Base-by-base conservation (phyloP, 2,888 invertebrate species). In the Nebria brevicollis region DNA sequence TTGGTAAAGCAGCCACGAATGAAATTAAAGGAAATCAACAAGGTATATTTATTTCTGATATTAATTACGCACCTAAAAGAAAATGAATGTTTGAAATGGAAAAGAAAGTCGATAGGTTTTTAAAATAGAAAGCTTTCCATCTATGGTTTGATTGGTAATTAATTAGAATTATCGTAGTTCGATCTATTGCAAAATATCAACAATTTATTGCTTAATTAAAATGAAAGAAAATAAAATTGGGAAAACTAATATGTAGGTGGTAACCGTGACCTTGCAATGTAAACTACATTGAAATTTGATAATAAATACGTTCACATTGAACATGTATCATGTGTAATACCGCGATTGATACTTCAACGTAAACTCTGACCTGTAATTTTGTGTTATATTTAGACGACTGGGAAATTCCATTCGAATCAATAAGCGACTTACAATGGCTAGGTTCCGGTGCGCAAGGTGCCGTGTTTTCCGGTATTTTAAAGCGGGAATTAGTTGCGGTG, bases 361-460 rank as follows among this genome's bases (percentile, higher is more conserved):
- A 13, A 54, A 54, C 54, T 54, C 13, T 54, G 13, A 54, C 54
- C 54, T 54, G 4, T 13, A 54, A 54, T 54, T 2, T 13, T 54
- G 54, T 54, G 13, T 79, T 84, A 84, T 83, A 85, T 90, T 86
- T 89, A 89, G 97, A 97, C 89, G 94, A 96, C 85, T 98, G 98
- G 98, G 98, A 98, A 89, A 96, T 98, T 83, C 95, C 97, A 0
- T 98, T 97, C 89, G 97, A 98, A 87, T 92, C 93, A 20, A 96
- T 99, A 83, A 95, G 93, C 77, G 96, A 97, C 85, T 90, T 98
- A 79, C 93, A 95, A 86, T 98, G 96, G 94, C 90, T 99, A 78
- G 98, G 98, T 0, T 95, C 97, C 82, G 99, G 99, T 0, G 98
- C 98, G 5, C 98, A 99, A 88, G 98, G 98, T 5, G 96, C 97